Base-by-base conservation (phyloP, 2,113 vertebrate genomes). In the Lanius ludovicianus region DNA sequence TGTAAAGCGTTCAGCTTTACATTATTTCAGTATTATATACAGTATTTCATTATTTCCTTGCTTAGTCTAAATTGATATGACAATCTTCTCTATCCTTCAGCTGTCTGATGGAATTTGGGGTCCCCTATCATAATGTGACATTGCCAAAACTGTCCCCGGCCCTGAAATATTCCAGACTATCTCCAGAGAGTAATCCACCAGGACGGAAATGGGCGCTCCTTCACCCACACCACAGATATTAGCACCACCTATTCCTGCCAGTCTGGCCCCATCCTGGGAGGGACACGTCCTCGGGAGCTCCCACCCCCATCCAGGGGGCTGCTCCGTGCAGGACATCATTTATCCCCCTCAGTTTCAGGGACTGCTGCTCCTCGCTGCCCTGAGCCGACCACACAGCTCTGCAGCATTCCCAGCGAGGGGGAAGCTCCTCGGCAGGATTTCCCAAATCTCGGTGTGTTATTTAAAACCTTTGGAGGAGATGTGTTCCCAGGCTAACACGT, bases 161-260 rank as follows among this genome's bases (percentile, higher is more conserved):
- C 44, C 73, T 62, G 13, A 60, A 65, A n/a, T 17, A 64, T 16
- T 59, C 31, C 56, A 55, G 55, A 6, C 7, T 39, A 3, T 15
- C 49, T 83, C 30, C 21, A 62, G 25, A 5, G 22, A 41, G 4
- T 5, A 6, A 35, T 69, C 74, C 12, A 33, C 30, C 31, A 44
- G 31, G 21, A 35, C 8, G 7, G 35, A 73, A 80, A 35, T 2
- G 9, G 21, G 7, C 0, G 0, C 10, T 71, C 22, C 44, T 53
- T n/a, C 30, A 37, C 2, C n/a, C 27, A 20, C 39, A 17, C 19
- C 27, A 55, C 6, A 44, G 17, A 9, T 0, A 3, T 37, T 9
- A 46, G 10, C 33, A 33, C 22, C 49, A 22, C 4, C 30, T 60
- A 24, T 5, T 64, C 30, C 35, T 64, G 41, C 13, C n/a, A 49